Percentiles rank a stretch among this genome's conserved stretches.
Conservation (phyloP, 2,888 invertebrate genomes). For the Synanthedon formicaeformis region DNA sequence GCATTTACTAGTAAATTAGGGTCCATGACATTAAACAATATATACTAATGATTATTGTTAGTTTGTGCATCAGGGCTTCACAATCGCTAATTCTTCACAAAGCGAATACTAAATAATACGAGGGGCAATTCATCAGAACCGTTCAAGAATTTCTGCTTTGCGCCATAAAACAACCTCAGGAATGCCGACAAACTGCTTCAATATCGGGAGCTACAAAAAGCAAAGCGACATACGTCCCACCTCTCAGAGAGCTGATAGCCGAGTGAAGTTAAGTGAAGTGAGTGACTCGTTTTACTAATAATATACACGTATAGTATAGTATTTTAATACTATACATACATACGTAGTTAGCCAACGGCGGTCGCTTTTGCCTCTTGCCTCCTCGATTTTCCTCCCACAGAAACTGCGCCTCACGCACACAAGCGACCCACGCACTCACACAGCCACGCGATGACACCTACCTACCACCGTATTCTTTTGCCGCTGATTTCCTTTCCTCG, state of each 20-base stretch:
- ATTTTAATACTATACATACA: conserved; percentile 1
- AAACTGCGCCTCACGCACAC: conserved; percentile 38
- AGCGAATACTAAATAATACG: conserved; percentile 39
- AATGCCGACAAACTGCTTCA: conserved; percentile 58
- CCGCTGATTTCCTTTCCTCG: conserved; percentile 52
- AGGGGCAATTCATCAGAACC: conserved; percentile 51
- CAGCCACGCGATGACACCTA: conserved; percentile 21
- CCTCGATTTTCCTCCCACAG: conserved; percentile 41
- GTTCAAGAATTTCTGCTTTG: conserved; percentile 59
- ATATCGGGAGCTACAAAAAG: conserved; percentile 32
- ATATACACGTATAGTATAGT: not conserved
- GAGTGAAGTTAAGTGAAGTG: conserved; percentile 21
- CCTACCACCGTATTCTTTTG: conserved; percentile 23
- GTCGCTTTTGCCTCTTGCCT: conserved; percentile 1
- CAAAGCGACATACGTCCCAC: conserved; percentile 28
- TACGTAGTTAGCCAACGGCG: not conserved
- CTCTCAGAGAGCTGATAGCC: conserved; percentile 25
- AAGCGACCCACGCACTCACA: conserved; percentile 11
- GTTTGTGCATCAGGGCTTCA: not conserved
- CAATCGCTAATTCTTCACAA: conserved; percentile 18
- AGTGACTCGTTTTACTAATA: not conserved
- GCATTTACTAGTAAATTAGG: no score
- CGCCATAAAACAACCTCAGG: conserved; percentile 54
- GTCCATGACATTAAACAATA: no score
- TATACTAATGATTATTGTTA: no score